Evolutionary conservation across 1,140 invertebrate genomes (phyloP).

Genomic region (Apis florea): DNA sequence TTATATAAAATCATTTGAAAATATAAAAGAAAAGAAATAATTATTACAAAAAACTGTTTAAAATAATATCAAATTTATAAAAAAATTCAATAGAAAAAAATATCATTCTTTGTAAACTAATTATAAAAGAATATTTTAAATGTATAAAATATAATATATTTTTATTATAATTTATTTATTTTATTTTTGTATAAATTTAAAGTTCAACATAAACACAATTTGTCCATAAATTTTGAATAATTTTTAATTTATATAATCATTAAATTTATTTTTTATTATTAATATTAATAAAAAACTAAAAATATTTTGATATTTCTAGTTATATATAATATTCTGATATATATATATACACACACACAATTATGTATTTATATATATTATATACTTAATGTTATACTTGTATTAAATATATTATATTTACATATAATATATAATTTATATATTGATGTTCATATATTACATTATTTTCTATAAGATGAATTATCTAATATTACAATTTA

Average conservation of each 20-base stretch:
- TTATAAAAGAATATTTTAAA: neutral
- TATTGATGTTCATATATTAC: slow-evolving; percentile 18
- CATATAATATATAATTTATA: neutral
- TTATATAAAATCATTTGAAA: neutral
- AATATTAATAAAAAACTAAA: neutral
- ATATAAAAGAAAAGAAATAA: neutral
- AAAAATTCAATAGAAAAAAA: neutral
- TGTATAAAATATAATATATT: too few relatives aligned
- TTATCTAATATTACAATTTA: neutral
- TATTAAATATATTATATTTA: neutral
- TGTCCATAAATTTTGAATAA: neutral
- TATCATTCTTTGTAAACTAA: neutral
- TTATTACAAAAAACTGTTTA: neutral
- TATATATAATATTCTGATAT: too few relatives aligned
- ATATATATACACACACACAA: too few relatives aligned
- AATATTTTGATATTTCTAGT: too few relatives aligned
- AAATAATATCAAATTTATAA: neutral
- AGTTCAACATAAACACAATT: neutral
- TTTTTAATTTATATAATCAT: too few relatives aligned
- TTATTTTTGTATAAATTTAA: neutral
- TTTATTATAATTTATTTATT: neutral
- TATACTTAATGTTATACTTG: neutral
- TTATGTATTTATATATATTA: neutral
- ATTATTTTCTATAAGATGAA: neutral
- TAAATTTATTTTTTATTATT: neutral